A percentile compares a stretch with the other conserved stretches of the same genome.
Evolutionary conservation across 2,113 vertebrate species (phyloP).

Genomic region (Boulengeromyrus knoepffleri): DNA sequence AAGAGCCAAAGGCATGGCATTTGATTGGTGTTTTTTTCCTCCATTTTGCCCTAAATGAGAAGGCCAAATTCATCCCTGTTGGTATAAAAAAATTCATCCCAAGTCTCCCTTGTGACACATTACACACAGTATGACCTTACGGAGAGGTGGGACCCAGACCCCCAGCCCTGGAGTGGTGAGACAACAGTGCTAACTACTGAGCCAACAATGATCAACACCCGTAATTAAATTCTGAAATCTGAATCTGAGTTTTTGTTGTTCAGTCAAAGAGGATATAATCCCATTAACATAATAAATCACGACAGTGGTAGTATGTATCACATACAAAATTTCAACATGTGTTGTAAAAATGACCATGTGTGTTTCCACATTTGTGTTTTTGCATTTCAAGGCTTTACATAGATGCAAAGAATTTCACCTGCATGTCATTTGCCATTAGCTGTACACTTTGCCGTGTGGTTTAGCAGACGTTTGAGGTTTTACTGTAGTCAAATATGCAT

Average conservation of each 20-base stretch:
- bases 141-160: background rate
- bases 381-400: background rate
- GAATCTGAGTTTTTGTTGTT: background rate
- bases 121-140: background rate
- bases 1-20: background rate
- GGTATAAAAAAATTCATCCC: background rate
- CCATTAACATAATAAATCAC: background rate
- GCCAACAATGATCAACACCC: background rate
- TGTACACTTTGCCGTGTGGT: background rate
- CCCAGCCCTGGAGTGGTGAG: background rate
- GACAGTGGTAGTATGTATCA: background rate
- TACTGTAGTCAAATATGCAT: background rate
- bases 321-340: background rate
- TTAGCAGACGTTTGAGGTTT: background rate
- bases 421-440: background rate
- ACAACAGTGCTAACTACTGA: background rate
- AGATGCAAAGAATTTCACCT: conserved; percentile 2
- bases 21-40: background rate
- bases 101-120: background rate
- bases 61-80: background rate
- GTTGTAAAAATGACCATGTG: background rate
- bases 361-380: background rate
- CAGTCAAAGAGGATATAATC: background rate
- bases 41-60: background rate
- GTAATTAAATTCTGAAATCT: background rate